Evolutionary conservation across 2,113 vertebrate species (phyloP).

Genomic region (Cinclus mexicanus): DNA sequence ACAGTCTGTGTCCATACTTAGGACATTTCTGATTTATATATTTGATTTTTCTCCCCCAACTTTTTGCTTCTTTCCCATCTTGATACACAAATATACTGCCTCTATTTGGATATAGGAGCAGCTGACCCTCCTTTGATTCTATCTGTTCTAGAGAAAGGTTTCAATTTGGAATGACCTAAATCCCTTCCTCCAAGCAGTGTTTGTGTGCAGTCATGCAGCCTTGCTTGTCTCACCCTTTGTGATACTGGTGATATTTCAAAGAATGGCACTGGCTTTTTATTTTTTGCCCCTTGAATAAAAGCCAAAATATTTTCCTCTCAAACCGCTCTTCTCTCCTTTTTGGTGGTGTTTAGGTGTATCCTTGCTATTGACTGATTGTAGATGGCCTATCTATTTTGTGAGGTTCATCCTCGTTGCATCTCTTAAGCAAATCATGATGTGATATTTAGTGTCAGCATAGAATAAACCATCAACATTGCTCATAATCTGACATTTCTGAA

Average conservation of each 20-base stretch:
- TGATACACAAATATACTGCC: neutral
- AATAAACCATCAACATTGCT: neutral
- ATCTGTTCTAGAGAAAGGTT: neutral
- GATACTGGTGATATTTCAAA: neutral
- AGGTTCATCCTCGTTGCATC: accelerated
- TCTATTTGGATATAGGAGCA: neutral
- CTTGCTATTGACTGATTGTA: neutral
- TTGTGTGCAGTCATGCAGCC: neutral
- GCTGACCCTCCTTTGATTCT: neutral
- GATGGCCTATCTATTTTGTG: neutral
- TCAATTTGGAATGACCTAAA: neutral
- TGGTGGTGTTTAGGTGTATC: neutral
- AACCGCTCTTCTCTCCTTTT: neutral
- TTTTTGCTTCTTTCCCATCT: neutral
- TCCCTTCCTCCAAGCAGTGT: neutral
- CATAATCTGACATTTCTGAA: neutral
- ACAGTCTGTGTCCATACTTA: neutral
- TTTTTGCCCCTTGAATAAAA: neutral
- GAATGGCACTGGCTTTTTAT: neutral
- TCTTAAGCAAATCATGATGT: neutral
- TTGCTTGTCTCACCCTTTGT: neutral
- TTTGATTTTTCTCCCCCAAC: neutral
- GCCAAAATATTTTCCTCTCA: neutral
- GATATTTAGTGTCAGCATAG: neutral
- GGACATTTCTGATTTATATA: neutral